A percentile compares a stretch with the other conserved stretches of the same genome.
phyloP scores from a whole-genome alignment of 2,113 vertebrate species.

The Nycticebus coucang region DNA sequence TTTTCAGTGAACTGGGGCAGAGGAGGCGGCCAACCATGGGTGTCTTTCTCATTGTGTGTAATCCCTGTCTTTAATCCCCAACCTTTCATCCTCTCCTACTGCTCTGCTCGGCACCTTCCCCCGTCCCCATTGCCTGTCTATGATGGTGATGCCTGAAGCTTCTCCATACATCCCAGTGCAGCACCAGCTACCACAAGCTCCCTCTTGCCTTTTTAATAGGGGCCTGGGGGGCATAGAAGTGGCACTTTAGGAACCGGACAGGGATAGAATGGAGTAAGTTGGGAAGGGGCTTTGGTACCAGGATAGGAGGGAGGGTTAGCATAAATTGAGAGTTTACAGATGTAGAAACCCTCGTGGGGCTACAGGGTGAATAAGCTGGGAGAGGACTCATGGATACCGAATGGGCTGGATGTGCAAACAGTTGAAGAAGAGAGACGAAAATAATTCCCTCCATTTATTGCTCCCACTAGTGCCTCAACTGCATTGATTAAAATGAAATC shows the following conservation, averaged over 20 bases:
- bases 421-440: slow-evolving; percentile 34
- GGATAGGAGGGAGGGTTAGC: neutral
- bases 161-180: neutral
- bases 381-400: neutral
- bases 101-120: neutral
- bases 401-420: neutral
- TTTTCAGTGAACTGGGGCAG: neutral
- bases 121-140: neutral
- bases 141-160: neutral
- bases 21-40: neutral
- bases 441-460: neutral
- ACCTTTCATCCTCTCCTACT: neutral
- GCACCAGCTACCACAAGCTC: neutral
- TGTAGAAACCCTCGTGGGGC: neutral
- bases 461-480: neutral
- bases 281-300: neutral
- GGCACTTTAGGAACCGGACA: neutral
- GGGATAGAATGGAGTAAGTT: neutral
- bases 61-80: neutral
- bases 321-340: neutral
- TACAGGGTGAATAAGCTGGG: neutral
- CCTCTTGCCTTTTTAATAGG: neutral
- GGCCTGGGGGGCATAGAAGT: neutral
- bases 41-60: neutral
- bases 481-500: slow-evolving; percentile 49